Evolutionary conservation across 2,797 vertebrate genomes (phyloP), one percentile per base, ranked within the genome.

Genomic region (Pangasius macronema): DNA sequence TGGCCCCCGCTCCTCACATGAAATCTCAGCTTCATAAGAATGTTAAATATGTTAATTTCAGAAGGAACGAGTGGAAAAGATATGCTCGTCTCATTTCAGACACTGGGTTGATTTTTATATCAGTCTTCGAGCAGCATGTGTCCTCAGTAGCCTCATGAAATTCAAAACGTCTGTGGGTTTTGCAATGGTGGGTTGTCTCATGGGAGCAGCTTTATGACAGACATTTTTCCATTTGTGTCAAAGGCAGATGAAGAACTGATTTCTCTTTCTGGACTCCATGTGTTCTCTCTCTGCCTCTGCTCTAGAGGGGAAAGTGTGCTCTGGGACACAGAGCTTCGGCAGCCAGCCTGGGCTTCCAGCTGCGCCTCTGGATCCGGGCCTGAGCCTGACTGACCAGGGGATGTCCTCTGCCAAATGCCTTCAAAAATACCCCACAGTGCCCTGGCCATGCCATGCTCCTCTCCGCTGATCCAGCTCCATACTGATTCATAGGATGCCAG

Each of bases 191-290:
- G 82, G 46, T 72, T 81, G 79, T 91, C 90, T 88, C 86, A 13
- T 51, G 87, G 85, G 90, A 61, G 39, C 14, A 57, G 61, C 79
- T 88, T 91, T 88, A 87, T 63, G 82, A 83, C 85, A 87, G 90
- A 84, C 85, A 77, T 88, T 90, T 89, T 88, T 91, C 83, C 85
- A 90, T 85, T 91, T 90, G 84, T 82, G 49, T 87, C 84, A 88
- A 85, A 85, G 89, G 68, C 79, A 87, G 88, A 88, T 88, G 89
- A 89, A 89, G 75, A 70, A 81, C 85, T 88, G 89, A 91, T 91
- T 90, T 89, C 87, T 75, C 85, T 86, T 42, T 87, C 89, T 73
- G 83, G 80, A 90, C 85, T 89, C 85, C 87, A 91, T 91, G 87
- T 91, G 90, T 87, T 86, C 85, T 89, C 88, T 82, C 88, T 88